These are phyloP conservation scores for Conomelus anceps DNA, from an alignment of 2,888 invertebrate species.

Conservation along the genomic window DNA sequence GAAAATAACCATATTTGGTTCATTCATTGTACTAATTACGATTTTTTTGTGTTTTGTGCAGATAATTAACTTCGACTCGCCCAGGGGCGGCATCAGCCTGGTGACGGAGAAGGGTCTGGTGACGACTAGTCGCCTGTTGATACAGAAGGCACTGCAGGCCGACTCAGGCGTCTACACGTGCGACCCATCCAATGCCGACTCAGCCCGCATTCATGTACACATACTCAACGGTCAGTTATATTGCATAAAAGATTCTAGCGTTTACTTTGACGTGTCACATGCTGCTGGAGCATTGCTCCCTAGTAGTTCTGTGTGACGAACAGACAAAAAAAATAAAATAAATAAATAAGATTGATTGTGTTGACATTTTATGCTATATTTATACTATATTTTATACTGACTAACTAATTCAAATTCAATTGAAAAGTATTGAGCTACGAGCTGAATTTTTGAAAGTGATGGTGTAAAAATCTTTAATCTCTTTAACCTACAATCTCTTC, in stretches of 20 bases:
- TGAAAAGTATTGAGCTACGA: too few relatives aligned
- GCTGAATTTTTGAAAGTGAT: too few relatives aligned
- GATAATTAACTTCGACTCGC: conserved; percentile 86
- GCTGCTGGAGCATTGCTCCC: too few relatives aligned
- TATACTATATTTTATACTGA: too few relatives aligned
- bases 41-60: conserved; percentile 44
- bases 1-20: neutral
- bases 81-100: conserved; percentile 77
- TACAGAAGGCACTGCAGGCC: conserved; percentile 69
- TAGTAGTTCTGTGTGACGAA: neutral
- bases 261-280: too few relatives aligned
- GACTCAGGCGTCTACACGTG: conserved; percentile 81
- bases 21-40: neutral
- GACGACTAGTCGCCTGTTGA: conserved; percentile 74
- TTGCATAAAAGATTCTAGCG: too few relatives aligned
- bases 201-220: conserved; percentile 72
- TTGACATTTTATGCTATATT: too few relatives aligned
- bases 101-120: conserved; percentile 79
- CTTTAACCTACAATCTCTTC: too few relatives aligned
- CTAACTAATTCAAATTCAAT: too few relatives aligned
- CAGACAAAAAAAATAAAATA: neutral
- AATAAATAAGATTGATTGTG: too few relatives aligned
- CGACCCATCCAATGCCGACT: conserved; percentile 74
- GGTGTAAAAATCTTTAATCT: too few relatives aligned
- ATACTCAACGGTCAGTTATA: conserved; percentile 76